Percentiles rank a stretch among this genome's conserved stretches.
Evolutionary conservation across 2,888 invertebrate species (phyloP).

Genomic region (Oxystoma pomonae): DNA sequence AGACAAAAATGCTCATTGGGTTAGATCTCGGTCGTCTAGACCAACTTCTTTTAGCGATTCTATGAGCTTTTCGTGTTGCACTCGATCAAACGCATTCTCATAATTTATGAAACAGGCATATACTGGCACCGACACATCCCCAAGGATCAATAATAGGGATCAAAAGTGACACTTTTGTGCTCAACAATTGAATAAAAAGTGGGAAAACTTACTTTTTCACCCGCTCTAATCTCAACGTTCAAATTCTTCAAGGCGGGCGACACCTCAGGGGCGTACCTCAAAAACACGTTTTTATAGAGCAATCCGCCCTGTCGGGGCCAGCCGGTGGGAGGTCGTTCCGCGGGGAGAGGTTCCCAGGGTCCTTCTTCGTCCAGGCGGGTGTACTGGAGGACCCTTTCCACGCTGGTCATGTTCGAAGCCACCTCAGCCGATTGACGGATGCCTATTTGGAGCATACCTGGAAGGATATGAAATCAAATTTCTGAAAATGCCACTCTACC

Average conservation of each 20-base stretch:
- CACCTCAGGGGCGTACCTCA: conserved; percentile 60
- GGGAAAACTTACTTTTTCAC: conserved; percentile 59
- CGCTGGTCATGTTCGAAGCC: conserved; percentile 73
- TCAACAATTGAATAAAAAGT: too few species aligned
- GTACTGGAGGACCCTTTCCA: conserved; percentile 79
- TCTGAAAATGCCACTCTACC: too few species aligned
- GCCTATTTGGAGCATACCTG: conserved; percentile 71
- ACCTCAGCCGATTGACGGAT: conserved; percentile 76
- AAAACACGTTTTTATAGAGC: conserved; percentile 56
- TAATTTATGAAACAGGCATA: too few species aligned
- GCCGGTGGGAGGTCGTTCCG: conserved; percentile 50
- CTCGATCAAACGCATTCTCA: too few species aligned
- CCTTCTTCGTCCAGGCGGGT: conserved; percentile 69
- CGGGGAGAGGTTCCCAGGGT: conserved; percentile 52
- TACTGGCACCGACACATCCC: too few species aligned
- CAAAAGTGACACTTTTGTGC: too few species aligned
- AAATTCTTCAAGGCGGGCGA: conserved; percentile 67
- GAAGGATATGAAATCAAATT: too few species aligned
- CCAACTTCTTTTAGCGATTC: too few species aligned
- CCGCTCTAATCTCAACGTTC: conserved; percentile 58
- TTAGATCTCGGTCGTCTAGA: too few species aligned
- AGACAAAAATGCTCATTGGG: too few species aligned
- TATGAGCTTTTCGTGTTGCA: too few species aligned
- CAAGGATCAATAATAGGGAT: too few species aligned
- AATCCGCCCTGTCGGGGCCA: conserved; percentile 64